phyloP scores from a whole-genome alignment of 2,888 invertebrate species.

The Odontothrips loti region DNA sequence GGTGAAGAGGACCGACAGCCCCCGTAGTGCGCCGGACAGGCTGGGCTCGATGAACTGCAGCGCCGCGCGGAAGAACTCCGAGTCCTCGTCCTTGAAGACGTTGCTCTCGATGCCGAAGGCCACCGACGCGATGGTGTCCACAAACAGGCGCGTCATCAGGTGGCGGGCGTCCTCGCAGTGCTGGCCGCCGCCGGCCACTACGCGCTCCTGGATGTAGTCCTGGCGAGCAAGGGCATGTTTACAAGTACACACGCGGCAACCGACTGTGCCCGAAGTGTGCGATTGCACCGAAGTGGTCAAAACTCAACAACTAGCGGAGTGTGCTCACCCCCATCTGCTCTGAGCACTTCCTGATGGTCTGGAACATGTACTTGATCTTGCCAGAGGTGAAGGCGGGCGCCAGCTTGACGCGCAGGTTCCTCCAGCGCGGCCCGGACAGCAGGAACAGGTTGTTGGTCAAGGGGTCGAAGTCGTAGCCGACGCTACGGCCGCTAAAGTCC shows the following conservation, averaged over 20 bases:
- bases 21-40: background rate
- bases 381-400: slow-evolving; percentile 52
- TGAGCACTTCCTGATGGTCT: slow-evolving; percentile 38
- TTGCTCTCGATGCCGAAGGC: slow-evolving; percentile 51
- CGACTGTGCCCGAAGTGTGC: no score
- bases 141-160: background rate
- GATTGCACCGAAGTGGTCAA: no score
- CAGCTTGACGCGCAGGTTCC: slow-evolving; percentile 48
- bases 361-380: slow-evolving; percentile 52
- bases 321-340: slow-evolving; percentile 47
- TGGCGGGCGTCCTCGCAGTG: background rate
- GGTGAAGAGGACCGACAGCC: background rate
- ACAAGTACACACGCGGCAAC: background rate
- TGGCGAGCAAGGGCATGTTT: background rate
- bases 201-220: background rate
- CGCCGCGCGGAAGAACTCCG: slow-evolving; percentile 48
- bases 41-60: slow-evolving; percentile 45
- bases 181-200: background rate
- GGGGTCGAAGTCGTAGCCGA: slow-evolving; percentile 49
- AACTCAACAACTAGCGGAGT: no score
- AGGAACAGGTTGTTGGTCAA: slow-evolving; percentile 51
- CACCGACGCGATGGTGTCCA: slow-evolving; percentile 50
- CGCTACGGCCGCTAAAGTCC: slow-evolving; percentile 51
- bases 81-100: slow-evolving; percentile 47
- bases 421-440: slow-evolving; percentile 51